Evolutionary conservation across 2,113 vertebrate genomes (phyloP), one percentile per base, ranked within the genome.

Genomic region (Ptyas mucosa): DNA sequence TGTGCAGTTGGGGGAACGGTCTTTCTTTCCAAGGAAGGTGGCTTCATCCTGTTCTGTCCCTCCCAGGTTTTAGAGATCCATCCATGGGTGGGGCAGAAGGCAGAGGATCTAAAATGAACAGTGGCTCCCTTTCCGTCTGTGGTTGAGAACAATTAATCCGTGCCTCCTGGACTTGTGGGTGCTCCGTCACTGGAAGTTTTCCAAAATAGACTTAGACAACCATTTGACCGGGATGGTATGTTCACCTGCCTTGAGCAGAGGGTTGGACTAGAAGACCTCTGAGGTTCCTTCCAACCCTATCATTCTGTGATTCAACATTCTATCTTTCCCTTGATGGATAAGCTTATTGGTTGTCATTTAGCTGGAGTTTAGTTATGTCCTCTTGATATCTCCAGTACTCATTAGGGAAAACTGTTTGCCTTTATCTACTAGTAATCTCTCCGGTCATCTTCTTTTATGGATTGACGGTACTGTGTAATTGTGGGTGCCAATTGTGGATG

Each of bases 321-420:
- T 53, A 61, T 10, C 39, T 61, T 15, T 85, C 24, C 21, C 87
- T 87, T 85, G 88, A 90, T 49, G 61, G 93, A 90, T 52, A 34
- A 92, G n/a, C 90, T 39, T 1, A 0, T 91, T 93, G 64, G 52
- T 51, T 89, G 91, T 69, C 52, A 46, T 3, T 53, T 46, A 52
- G 49, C 23, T 26, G 12, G 89, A 94, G 64, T 95, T 95, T 91
- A 91, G 39, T 61, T 90, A 52, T 2, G 12, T 75, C 90, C 91
- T 87, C 85, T 86, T 90, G 91, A 5, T 53, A n/a, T 11, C 57
- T 54, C 24, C 53, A 87, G 4, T 15, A 46, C n/a, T 93, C 8
- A 34, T 53, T 29, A 61, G 11, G n/a, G 53, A 39, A 55, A 85
- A 87, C 49, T n/a, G 39, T 39, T 57, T 86, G 14, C 1, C 1